A percentile compares a stretch with the other conserved stretches of the same genome.
Conservation (phyloP, 2,888 invertebrate species). For the Dasypolia templi region DNA sequence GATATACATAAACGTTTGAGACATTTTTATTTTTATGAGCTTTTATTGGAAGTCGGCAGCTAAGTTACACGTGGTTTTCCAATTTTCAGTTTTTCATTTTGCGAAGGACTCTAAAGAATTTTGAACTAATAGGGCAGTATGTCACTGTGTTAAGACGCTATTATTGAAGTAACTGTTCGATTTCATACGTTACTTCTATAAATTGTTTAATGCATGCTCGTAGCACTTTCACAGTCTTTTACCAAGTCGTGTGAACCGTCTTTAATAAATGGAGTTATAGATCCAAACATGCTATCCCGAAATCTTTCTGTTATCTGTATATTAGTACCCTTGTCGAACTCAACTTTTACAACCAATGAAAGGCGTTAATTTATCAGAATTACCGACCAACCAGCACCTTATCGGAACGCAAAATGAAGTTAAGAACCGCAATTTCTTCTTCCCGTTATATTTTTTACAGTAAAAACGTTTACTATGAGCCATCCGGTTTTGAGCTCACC, state of each 20-base stretch:
- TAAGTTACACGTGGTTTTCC: constrained; percentile 13
- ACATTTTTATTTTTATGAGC: constrained; percentile 54
- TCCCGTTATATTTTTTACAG: constrained; percentile 5
- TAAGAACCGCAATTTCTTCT: constrained; percentile 14
- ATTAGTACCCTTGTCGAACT: background rate
- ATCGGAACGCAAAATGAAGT: background rate
- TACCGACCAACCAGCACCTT: background rate
- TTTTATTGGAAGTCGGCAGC: constrained; percentile 48
- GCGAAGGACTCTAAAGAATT: constrained; percentile 12
- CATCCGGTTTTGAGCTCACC: constrained; percentile 36
- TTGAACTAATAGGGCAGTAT: constrained; percentile 3
- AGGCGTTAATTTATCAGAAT: background rate
- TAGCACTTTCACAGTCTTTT: background rate
- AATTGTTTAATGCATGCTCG: background rate
- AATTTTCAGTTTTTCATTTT: background rate
- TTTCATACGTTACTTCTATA: background rate
- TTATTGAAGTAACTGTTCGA: background rate
- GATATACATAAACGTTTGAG: constrained; percentile 53
- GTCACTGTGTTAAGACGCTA: background rate
- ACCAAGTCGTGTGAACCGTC: background rate
- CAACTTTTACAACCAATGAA: background rate
- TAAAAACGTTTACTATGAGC: constrained; percentile 27
- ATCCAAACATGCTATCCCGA: background rate
- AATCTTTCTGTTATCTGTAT: background rate
- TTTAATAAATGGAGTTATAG: background rate